Base-by-base conservation (phyloP, 2,888 invertebrate species). In the Andricus quercusramuli region DNA sequence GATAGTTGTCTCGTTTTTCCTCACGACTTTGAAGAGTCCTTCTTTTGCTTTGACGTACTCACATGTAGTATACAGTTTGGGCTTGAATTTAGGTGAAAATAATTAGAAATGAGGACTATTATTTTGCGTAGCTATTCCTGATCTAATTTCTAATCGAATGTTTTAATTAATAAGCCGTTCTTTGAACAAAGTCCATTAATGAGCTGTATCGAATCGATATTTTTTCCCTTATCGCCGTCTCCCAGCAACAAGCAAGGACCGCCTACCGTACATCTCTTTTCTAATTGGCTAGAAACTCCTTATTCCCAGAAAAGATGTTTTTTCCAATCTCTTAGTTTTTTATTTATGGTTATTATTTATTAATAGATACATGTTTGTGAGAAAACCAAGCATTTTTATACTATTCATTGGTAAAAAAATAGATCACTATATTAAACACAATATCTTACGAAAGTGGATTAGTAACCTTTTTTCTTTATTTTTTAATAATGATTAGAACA, bases 181-280 rank as follows among this genome's bases (percentile, higher is more conserved):
- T 77, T 78, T 9, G 0, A 29, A 70, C 51, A 9, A 29, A 51
- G 29, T 20, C 15, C 29, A 70, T 70, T 70, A 70, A 70, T 70
- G 47, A 70, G 47, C 25, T 47, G 70, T 70, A 8, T 22, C n/a
- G 3, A 70, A 70, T 51, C 70, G 70, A 70, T 70, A 70, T 70
- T 70, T 29, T 70, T 67, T 22, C 65, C 78, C 44, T 78, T 86
- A 86, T 86, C 85, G 84, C 81, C 87, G 89, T 90, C 90, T 89
- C 90, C 89, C 89, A 85, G 90, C 90, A 90, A 90, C 90, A 89
- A 88, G 81, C 78, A 81, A 86, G 88, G 80, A 87, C 89, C 89
- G 88, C 89, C 86, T 83, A 85, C 84, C 86, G 80, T 85, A 83
- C 84, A 85, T 87, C 88, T 81, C 80, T 82, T 78, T 82, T 85